Percentiles rank a stretch among this genome's conserved stretches.
Conservation (phyloP, 2,888 invertebrate genomes). For the Nomada lathburiana region DNA sequence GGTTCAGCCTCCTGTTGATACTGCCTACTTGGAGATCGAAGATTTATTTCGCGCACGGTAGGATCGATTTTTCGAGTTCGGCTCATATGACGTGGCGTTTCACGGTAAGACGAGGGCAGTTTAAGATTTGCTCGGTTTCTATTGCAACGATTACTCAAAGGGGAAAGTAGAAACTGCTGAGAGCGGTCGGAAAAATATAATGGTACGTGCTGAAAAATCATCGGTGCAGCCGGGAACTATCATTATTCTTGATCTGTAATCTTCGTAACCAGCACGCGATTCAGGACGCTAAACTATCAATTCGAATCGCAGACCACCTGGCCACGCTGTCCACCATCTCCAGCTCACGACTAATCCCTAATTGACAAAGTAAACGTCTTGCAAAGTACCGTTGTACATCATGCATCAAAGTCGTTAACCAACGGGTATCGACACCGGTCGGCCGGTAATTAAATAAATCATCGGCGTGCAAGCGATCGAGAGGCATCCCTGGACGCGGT, state of each 20-base stretch:
- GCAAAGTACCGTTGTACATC: not conserved
- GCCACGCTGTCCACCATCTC: not conserved
- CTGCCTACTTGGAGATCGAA: not conserved
- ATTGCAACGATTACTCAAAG: no score
- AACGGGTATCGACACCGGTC: conserved; percentile 17
- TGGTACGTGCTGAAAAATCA: no score
- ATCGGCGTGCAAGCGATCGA: conserved; percentile 28
- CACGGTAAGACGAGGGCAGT: no score
- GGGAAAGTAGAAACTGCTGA: no score
- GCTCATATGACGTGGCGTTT: no score
- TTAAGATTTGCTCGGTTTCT: no score
- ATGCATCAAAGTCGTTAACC: not conserved
- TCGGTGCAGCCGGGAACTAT: no score
- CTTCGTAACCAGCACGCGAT: not conserved
- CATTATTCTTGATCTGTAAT: not conserved
- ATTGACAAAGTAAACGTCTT: not conserved
- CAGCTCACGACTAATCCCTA: not conserved
- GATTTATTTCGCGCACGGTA: not conserved
- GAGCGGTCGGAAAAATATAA: no score
- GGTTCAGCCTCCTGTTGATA: not conserved
- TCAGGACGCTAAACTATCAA: not conserved
- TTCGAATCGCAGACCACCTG: not conserved
- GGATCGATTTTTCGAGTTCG: no score
- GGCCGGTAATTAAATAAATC: conserved; percentile 47
- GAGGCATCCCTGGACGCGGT: conserved; percentile 40